phyloP scores from a whole-genome alignment of 2,888 invertebrate species.

The Amiota communis region DNA sequence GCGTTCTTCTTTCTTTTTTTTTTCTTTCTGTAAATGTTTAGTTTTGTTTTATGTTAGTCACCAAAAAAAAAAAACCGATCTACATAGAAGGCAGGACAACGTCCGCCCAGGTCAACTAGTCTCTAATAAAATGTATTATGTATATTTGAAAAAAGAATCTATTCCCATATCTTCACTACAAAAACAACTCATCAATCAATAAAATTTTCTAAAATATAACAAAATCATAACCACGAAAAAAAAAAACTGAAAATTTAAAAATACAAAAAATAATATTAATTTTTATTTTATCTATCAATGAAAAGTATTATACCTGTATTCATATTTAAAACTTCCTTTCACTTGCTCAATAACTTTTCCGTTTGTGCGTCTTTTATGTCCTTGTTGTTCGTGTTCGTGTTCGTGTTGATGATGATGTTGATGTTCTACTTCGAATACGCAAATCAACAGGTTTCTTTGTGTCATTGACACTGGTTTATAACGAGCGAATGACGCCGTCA shows the following conservation, averaged over 20 bases:
- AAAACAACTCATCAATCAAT: background rate
- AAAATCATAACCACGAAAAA: background rate
- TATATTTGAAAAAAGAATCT: too few species aligned
- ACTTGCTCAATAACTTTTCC: conserved; percentile 26
- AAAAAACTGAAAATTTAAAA: background rate
- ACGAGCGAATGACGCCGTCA: conserved; percentile 16
- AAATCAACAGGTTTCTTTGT: conserved; percentile 20
- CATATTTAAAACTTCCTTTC: conserved; percentile 62
- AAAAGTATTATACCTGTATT: conserved; percentile 55
- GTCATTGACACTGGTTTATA: conserved; percentile 19
- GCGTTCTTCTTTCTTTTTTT: too few species aligned
- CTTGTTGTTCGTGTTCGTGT: background rate
- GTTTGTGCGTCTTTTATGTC: background rate
- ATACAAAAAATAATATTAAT: background rate
- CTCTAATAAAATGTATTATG: too few species aligned
- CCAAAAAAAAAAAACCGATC: too few species aligned
- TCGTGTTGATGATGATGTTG: background rate
- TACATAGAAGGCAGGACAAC: too few species aligned
- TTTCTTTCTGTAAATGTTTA: too few species aligned
- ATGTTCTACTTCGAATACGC: conserved; percentile 1
- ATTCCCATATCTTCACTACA: background rate
- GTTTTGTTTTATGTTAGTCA: too few species aligned
- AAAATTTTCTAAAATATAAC: background rate
- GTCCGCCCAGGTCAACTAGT: too few species aligned
- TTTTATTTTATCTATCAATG: background rate